Evolutionary conservation across 2,888 invertebrate genomes (phyloP).

Genomic region (Drosophila paranaensis): DNA sequence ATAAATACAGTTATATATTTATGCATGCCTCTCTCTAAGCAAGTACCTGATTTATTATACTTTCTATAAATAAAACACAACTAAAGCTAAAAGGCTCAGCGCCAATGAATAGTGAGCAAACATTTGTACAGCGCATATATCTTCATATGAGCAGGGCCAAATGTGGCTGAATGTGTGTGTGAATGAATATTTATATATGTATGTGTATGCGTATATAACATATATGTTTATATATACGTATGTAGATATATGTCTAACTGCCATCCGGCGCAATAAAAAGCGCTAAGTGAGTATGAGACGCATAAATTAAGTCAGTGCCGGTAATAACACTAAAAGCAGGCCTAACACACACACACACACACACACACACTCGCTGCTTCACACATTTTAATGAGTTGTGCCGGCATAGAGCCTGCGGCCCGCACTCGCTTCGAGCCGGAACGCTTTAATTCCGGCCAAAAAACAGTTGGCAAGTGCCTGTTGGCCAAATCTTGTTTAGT

Average conservation of each 20-base stretch:
- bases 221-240: slow-evolving; percentile 1
- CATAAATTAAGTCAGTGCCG: slow-evolving; percentile 66
- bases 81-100: neutral
- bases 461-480: slow-evolving; percentile 15
- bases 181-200: neutral
- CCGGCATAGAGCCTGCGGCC: slow-evolving; percentile 26
- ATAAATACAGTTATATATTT: neutral
- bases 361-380: neutral
- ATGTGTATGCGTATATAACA: neutral
- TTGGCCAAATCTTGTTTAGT: slow-evolving; percentile 16
- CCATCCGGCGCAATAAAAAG: slow-evolving; percentile 46
- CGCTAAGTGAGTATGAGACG: slow-evolving; percentile 19
- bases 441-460: slow-evolving; percentile 33
- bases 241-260: slow-evolving; percentile 20
- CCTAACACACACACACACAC: slow-evolving; percentile 24
- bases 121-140: slow-evolving; percentile 3
- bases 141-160: neutral
- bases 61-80: slow-evolving; percentile 19
- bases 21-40: neutral
- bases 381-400: slow-evolving; percentile 64
- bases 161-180: neutral
- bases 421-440: neutral
- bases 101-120: slow-evolving; percentile 2
- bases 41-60: slow-evolving; percentile 9
- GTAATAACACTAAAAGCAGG: slow-evolving; percentile 56